Percentiles rank a stretch among this genome's conserved stretches.
phyloP scores from a whole-genome alignment of 2,888 invertebrate species.

The Troglohyphantes excavatus region DNA sequence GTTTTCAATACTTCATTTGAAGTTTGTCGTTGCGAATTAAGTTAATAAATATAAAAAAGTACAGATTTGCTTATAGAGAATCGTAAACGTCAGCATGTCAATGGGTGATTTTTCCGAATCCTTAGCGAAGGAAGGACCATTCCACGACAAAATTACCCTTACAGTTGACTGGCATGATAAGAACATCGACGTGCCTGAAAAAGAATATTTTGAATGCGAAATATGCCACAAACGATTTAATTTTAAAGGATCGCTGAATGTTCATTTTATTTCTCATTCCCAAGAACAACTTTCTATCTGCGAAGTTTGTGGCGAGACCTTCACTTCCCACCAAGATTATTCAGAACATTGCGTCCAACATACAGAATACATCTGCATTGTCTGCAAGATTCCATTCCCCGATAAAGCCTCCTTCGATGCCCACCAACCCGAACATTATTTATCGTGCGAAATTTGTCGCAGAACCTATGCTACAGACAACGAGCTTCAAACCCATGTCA shows the following conservation, averaged over 20 bases:
- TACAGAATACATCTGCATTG: not conserved
- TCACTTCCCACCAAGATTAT: slow-evolving; percentile 6
- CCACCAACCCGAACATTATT: not conserved
- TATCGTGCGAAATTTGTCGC: not conserved
- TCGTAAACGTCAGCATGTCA: too few relatives aligned
- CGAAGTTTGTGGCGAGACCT: slow-evolving; percentile 2
- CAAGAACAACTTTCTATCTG: not conserved
- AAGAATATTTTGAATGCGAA: not conserved
- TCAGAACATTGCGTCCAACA: not conserved
- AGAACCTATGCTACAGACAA: not conserved
- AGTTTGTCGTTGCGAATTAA: too few relatives aligned
- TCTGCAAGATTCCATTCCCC: not conserved
- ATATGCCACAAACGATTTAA: slow-evolving; percentile 4
- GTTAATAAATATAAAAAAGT: too few relatives aligned
- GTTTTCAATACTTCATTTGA: too few relatives aligned
- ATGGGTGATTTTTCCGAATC: too few relatives aligned
- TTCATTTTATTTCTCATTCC: slow-evolving; percentile 9
- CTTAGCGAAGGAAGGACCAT: too few relatives aligned
- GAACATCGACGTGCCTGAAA: not conserved
- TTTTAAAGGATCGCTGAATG: not conserved
- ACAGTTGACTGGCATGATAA: too few relatives aligned
- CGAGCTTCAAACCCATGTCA: not conserved
- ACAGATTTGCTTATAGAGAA: too few relatives aligned
- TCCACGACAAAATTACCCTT: too few relatives aligned
- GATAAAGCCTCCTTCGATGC: not conserved